phyloP scores from a whole-genome alignment of 2,113 vertebrate species.

The Brachyhypopomus gauderio region DNA sequence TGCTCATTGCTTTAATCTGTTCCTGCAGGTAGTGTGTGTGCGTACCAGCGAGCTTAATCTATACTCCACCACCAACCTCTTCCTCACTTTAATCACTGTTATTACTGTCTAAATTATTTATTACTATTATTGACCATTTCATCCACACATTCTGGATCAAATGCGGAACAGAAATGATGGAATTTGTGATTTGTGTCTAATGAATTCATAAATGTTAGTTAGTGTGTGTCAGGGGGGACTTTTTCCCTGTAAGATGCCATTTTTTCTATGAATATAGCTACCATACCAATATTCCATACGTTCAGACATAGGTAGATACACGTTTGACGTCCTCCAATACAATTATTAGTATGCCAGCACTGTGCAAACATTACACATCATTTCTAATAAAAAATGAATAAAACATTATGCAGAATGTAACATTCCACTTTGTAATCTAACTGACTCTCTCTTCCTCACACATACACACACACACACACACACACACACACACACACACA shows the following conservation, averaged over 20 bases:
- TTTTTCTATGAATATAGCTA: no score
- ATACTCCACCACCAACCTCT: not conserved
- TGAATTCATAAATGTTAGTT: not conserved
- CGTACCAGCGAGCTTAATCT: constrained; percentile 42
- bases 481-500: constrained; percentile 28
- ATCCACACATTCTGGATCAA: not conserved
- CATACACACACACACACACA: constrained; percentile 38
- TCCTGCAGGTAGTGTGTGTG: constrained; percentile 53
- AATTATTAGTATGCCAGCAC: constrained; percentile 7
- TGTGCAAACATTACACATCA: constrained; percentile 61
- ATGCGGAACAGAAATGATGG: no score
- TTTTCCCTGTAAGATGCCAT: no score
- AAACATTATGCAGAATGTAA: constrained; percentile 63
- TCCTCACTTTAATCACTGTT: constrained; percentile 5
- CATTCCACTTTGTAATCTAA: constrained; percentile 62
- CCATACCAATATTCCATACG: constrained; percentile 51
- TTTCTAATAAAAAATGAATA: constrained; percentile 71
- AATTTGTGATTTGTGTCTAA: no score
- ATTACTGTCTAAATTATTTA: constrained; percentile 19
- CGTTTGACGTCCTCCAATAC: constrained; percentile 63
- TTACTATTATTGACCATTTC: constrained; percentile 23
- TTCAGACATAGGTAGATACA: constrained; percentile 71
- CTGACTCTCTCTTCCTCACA: constrained; percentile 54
- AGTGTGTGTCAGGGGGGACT: constrained; percentile 20
- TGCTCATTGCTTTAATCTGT: constrained; percentile 47